Percentiles rank a stretch among this genome's conserved stretches.
These are phyloP conservation scores for Hippocampus comes DNA, from an alignment of 2,113 vertebrate species.

Conservation along the genomic window DNA sequence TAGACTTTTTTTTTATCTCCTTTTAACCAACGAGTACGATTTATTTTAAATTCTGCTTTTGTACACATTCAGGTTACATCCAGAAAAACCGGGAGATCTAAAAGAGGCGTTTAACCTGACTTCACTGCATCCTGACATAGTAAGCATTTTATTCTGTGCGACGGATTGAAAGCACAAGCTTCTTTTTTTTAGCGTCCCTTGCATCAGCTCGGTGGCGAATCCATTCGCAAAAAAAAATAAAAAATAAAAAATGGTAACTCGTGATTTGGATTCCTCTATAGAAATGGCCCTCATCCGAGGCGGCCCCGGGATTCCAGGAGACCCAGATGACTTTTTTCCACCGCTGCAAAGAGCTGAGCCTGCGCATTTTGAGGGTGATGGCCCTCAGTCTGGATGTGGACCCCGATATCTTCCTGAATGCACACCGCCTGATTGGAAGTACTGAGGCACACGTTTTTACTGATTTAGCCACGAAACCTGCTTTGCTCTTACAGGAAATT, in stretches of 20 bases:
- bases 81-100: constrained; percentile 60
- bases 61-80: constrained; percentile 62
- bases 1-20: background rate
- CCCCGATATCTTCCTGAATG: constrained; percentile 56
- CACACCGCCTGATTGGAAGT: constrained; percentile 67
- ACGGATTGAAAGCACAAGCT: constrained; percentile 12
- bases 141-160: constrained; percentile 35
- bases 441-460: constrained; percentile 8
- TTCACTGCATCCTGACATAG: constrained; percentile 49
- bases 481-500: too few relatives aligned
- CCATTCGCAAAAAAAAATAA: too few relatives aligned
- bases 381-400: constrained; percentile 63
- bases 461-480: background rate
- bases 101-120: constrained; percentile 70
- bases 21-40: too few relatives aligned
- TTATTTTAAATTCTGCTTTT: background rate
- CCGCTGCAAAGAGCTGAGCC: constrained; percentile 62
- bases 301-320: constrained; percentile 43
- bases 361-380: constrained; percentile 63
- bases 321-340: constrained; percentile 56
- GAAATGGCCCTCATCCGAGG: constrained; percentile 63
- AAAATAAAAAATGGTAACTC: background rate
- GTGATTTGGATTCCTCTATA: constrained; percentile 3
- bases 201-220: background rate
- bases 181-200: too few relatives aligned